Evolutionary conservation across 2,113 vertebrate genomes (phyloP), one percentile per base, ranked within the genome.

Genomic region (Ahaetulla prasina): DNA sequence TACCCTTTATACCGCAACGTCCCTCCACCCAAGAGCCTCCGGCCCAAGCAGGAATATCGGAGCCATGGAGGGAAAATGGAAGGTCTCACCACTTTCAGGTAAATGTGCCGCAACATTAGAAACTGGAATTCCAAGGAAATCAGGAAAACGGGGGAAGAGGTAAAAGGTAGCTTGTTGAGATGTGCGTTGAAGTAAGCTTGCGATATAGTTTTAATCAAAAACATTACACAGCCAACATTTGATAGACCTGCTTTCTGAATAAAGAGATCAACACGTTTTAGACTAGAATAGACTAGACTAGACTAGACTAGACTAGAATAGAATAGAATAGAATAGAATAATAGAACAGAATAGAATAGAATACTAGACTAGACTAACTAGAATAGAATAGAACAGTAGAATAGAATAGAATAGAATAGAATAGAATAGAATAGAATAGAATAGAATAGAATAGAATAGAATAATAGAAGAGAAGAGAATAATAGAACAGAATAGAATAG

Each of bases 1-100:
- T 98, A 98, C 49, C 97, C 97, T 2, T 57, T 87, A 1, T 97
- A 98, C 68, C 97, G 95, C 91, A 93, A n/a, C 25, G 20, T 97
- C 89, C 95, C 74, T 87, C 98, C 98, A 45, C 88, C 96, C 0
- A 93, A 95, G 80, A 98, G 96, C 93, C 95, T 97, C 39, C 98
- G 98, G 92, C 98, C 98, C 35, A 97, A 97, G 90, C 93, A 95
- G 50, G 96, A 97, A 85, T 20, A 94, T 88, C 97, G 20, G 74
- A 35, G 22, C 5, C 60, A 96, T 55, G 80, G 1, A 89, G 97
- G 93, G 1, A 97, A 89, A 94, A 98, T 98, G 98, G 98, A 98
- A 22, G 97, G 97, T 94, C 96, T 96, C 45, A 98, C 98, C 25
- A 98, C 98, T 2, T 98, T 98, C 97, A 98, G 97, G 98, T 98